Base-by-base conservation (phyloP, 2,888 invertebrate species). In the Carpatolechia fugitivella region DNA sequence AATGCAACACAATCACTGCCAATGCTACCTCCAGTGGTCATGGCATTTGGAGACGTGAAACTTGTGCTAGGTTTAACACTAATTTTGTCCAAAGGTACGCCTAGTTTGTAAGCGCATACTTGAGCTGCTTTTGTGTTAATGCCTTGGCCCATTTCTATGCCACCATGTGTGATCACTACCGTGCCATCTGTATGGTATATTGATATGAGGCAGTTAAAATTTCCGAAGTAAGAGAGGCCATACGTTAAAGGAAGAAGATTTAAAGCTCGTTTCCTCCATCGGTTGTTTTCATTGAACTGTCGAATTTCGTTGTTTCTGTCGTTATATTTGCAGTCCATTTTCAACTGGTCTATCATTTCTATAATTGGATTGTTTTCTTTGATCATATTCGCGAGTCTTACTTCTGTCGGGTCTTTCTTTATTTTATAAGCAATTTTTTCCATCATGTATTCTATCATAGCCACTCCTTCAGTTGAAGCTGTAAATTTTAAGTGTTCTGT, bases 241-340 rank as follows among this genome's bases (percentile, higher is more conserved):
- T n/a, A n/a, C n/a, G n/a, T n/a, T n/a, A n/a, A n/a, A n/a, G n/a
- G n/a, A n/a, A n/a, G n/a, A n/a, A n/a, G n/a, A n/a, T n/a, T n/a
- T n/a, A n/a, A n/a, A n/a, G n/a, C n/a, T 47, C 91, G 90, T 74
- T 95, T 95, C 66, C 91, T 93, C 95, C 95, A 95, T 48, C 94
- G 85, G 76, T 95, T 95, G 33, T 89, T 85, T 48, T 66, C 61
- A 64, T 93, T 93, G 65, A 90, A 93, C 36, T 74, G 70, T 14
- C 84, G 76, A 0, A 92, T 78, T 13, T 69, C 74, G 14, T 65
- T 64, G 60, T 76, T 80, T 48, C 93, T 73, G 5, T 71, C 66
- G 0, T 77, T 73, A 61, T 86, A 92, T 92, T 81, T 0, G 82
- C 57, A 5, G 79, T 76, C 44, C 68, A n/a, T 70, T 61, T 82